Evolutionary conservation across 2,113 vertebrate genomes (phyloP).

Genomic region (Rhabdornis inornatus): DNA sequence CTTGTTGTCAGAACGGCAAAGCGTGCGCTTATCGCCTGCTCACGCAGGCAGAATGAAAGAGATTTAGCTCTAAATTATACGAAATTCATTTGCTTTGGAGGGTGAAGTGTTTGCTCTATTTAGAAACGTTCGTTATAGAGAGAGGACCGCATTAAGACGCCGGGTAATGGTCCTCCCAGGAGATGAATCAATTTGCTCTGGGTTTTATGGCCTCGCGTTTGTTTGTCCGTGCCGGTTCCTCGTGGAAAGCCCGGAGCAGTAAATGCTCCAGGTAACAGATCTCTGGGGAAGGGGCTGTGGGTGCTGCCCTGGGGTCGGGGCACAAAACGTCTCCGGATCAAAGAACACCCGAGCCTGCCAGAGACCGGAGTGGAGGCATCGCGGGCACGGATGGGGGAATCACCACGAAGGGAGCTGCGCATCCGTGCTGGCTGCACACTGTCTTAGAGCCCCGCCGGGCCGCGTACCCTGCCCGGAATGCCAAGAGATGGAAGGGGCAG

Average conservation of each 20-base stretch:
- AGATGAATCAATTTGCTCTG: slow-evolving; percentile 75
- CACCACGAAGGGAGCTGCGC: not conserved
- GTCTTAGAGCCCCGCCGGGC: not conserved
- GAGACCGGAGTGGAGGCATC: not conserved
- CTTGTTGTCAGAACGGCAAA: slow-evolving; percentile 60
- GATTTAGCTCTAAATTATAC: slow-evolving; percentile 78
- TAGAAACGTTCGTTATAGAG: slow-evolving; percentile 46
- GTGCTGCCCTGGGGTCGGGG: not conserved
- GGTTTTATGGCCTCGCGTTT: slow-evolving; percentile 73
- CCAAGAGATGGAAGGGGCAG: not conserved
- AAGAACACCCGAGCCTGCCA: not conserved
- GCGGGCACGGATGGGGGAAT: fast-evolving
- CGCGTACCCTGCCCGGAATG: not conserved
- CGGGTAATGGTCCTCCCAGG: slow-evolving; percentile 71
- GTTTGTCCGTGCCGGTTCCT: slow-evolving; percentile 36
- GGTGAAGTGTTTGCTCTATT: slow-evolving; percentile 71
- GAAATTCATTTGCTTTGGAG: slow-evolving; percentile 78
- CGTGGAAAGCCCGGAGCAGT: slow-evolving; percentile 21
- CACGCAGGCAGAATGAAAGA: slow-evolving; percentile 74
- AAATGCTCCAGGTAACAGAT: not conserved
- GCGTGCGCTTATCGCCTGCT: slow-evolving; percentile 73
- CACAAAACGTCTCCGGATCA: not conserved
- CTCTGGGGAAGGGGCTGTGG: not conserved
- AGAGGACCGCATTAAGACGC: slow-evolving; percentile 69
- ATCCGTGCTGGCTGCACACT: fast-evolving